phyloP scores from a whole-genome alignment of 2,113 vertebrate species.

The Nothocercus nigrocapillus region DNA sequence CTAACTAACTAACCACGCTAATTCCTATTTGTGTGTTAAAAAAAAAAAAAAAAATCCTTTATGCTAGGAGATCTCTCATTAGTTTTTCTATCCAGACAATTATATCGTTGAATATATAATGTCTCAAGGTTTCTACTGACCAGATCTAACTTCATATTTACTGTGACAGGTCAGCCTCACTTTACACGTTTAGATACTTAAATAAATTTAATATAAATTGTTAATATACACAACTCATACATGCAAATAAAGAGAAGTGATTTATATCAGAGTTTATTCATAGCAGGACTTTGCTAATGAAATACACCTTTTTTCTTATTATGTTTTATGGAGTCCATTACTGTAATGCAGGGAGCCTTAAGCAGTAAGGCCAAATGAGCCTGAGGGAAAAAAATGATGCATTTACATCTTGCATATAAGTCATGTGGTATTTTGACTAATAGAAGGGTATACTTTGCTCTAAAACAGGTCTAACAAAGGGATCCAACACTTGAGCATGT shows the following conservation, averaged over 20 bases:
- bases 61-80: background rate
- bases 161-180: background rate
- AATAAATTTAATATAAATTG: constrained; percentile 23
- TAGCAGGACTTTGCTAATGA: constrained; percentile 57
- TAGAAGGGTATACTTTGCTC: background rate
- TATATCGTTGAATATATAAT: background rate
- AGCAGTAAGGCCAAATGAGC: constrained; percentile 21
- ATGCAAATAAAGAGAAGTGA: constrained; percentile 53
- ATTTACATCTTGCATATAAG: background rate
- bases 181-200: background rate
- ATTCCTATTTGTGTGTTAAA: background rate
- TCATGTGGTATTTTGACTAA: background rate
- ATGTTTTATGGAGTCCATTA: constrained; percentile 62
- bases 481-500: background rate
- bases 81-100: background rate
- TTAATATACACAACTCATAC: background rate
- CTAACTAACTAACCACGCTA: background rate
- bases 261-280: constrained; percentile 56
- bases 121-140: background rate
- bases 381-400: background rate
- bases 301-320: constrained; percentile 66
- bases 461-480: background rate
- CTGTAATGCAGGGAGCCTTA: constrained; percentile 48
- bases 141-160: background rate
- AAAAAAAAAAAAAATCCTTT: background rate